phyloP scores from a whole-genome alignment of 2,797 vertebrate species.

The Pachyuromys duprasi region DNA sequence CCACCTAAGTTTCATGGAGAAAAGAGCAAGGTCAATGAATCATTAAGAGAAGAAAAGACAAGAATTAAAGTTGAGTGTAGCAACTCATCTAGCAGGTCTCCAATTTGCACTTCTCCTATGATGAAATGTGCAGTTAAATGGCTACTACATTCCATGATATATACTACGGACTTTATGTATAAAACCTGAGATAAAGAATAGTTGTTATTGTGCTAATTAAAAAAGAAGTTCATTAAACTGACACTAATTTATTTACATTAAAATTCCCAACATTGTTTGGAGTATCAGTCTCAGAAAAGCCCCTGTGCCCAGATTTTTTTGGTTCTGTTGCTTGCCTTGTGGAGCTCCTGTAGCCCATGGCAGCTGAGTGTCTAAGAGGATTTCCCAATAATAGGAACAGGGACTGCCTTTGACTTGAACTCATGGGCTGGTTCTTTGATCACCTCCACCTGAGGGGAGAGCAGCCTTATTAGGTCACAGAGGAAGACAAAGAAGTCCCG shows the following conservation, averaged over 20 bases:
- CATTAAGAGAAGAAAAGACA: neutral
- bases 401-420: too few relatives aligned
- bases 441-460: too few relatives aligned
- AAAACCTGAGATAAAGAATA: neutral
- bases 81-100: neutral
- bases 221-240: constrained; percentile 1
- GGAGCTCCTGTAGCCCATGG: too few relatives aligned
- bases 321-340: too few relatives aligned
- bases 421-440: too few relatives aligned
- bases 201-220: constrained; percentile 47
- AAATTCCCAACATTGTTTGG: neutral
- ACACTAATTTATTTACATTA: neutral
- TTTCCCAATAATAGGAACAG: too few relatives aligned
- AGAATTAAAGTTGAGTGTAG: neutral
- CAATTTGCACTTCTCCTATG: too few relatives aligned
- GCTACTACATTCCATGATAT: neutral
- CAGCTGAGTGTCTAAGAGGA: too few relatives aligned
- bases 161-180: neutral
- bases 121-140: neutral
- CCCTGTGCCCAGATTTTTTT: too few relatives aligned
- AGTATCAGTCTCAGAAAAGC: too few relatives aligned
- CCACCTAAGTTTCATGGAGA: neutral
- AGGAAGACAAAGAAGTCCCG: too few relatives aligned
- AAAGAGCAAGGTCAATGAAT: neutral
- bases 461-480: too few relatives aligned